Evolutionary conservation across 2,888 invertebrate species (phyloP), one percentile per base, ranked within the genome.

Genomic region (Aquatica leii): DNA sequence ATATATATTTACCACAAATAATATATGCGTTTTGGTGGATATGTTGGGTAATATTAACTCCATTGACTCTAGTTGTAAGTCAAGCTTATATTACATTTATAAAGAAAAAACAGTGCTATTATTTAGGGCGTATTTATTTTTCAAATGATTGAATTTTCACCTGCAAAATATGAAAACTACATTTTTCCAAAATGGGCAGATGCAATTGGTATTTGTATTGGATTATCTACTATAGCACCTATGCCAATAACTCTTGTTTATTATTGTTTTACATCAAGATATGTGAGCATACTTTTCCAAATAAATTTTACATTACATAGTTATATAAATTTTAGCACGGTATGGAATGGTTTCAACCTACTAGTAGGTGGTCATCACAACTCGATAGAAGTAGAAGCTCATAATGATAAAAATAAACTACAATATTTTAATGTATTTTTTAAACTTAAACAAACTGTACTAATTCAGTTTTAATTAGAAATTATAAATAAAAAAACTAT

Each of bases 151-250:
- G 87, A 88, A 67, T 90, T 90, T 84, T 78, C 82, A 14, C 79
- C 88, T 0, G 87, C 90, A 0, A 74, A 79, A 3, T 93, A 92
- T 74, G 89, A 86, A 43, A 82, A 82, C 55, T 90, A 91, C 72
- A 76, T 78, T 8, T 94, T 92, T 78, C 93, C 93, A 0, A 67
- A 77, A 9, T 91, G 90, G 85, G 91, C 92, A 11, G 87, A 90
- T 68, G 78, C 83, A 0, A 77, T 93, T 21, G 93, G 93, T 3
- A 90, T 91, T 87, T 75, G 87, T 49, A 87, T 94, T 57, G 91
- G 92, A 0, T 68, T 89, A 1, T 82, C 89, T 1, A 93, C 93
- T 0, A 82, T 94, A 1, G 73, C 87, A 0, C 86, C 91, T 1
- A 86, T 94, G 74, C 90, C 92, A 0, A 76, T 87, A 1, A 88